phyloP scores from a whole-genome alignment of 2,797 vertebrate species.

The Valencia hispanica region DNA sequence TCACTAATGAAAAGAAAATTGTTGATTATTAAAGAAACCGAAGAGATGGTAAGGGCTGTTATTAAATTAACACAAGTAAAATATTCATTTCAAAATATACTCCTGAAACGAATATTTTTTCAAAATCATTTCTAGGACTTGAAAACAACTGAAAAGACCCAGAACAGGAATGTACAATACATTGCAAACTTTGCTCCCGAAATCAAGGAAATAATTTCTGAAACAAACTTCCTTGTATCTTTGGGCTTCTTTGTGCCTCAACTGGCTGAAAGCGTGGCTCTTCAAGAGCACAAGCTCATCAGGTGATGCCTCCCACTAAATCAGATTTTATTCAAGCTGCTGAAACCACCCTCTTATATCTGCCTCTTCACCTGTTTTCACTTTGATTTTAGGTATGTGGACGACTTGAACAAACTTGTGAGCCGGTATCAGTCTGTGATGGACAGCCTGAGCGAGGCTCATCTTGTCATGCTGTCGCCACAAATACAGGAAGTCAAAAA shows the following conservation, averaged over 20 bases:
- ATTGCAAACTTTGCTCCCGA: conserved; percentile 86
- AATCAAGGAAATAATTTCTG: conserved; percentile 86
- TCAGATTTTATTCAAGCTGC: conserved; percentile 1
- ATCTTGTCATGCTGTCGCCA: conserved; percentile 80
- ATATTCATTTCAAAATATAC: background rate
- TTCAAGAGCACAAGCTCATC: conserved; percentile 86
- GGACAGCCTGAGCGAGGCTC: conserved; percentile 81
- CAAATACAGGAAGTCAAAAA: conserved; percentile 79
- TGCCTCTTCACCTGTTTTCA: conserved; percentile 18
- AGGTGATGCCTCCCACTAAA: conserved; percentile 45
- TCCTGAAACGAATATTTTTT: background rate
- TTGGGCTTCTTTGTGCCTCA: conserved; percentile 84
- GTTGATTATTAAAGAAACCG: conserved; percentile 62
- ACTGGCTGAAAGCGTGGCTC: conserved; percentile 80
- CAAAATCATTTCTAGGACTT: conserved; percentile 30
- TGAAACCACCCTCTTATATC: background rate
- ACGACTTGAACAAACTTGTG: conserved; percentile 81
- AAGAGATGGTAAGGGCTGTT: conserved; percentile 63
- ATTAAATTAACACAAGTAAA: background rate
- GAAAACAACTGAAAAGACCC: conserved; percentile 31
- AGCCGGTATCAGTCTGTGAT: conserved; percentile 80
- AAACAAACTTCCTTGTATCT: conserved; percentile 85
- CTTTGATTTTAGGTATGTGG: conserved; percentile 76
- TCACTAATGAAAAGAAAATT: conserved; percentile 84
- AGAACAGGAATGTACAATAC: conserved; percentile 62